Evolutionary conservation across 2,797 vertebrate genomes (phyloP).

Genomic region (Sebastes jordani): DNA sequence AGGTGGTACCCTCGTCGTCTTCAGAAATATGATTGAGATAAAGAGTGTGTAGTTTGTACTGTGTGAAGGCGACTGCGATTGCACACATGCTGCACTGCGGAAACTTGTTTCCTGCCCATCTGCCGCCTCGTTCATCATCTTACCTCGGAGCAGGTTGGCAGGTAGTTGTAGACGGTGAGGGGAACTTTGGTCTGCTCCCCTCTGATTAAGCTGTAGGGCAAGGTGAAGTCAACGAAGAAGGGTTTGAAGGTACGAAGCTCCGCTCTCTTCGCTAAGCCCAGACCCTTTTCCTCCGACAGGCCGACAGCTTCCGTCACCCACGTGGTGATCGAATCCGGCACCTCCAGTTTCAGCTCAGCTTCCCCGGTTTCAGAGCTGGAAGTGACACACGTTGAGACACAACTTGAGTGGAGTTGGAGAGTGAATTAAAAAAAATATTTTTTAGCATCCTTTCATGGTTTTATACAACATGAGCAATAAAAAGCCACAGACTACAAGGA

Average conservation of each 20-base stretch:
- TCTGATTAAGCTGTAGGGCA: constrained; percentile 88
- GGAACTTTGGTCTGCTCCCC: constrained; percentile 94
- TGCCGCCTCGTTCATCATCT: constrained; percentile 15
- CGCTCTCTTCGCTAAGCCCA: constrained; percentile 83
- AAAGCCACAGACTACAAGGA: constrained; percentile 25
- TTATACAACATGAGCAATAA: constrained; percentile 28
- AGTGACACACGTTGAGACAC: constrained; percentile 20
- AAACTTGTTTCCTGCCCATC: neutral
- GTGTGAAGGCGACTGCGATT: neutral
- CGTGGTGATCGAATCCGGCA: constrained; percentile 92
- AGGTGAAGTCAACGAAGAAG: constrained; percentile 92
- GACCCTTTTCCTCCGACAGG: constrained; percentile 84
- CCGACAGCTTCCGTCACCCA: constrained; percentile 91
- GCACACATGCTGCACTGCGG: neutral
- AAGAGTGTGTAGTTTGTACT: neutral
- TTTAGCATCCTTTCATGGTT: constrained; percentile 11
- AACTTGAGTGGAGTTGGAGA: constrained; percentile 5
- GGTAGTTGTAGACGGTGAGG: constrained; percentile 91
- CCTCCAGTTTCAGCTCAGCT: constrained; percentile 84
- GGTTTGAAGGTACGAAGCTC: constrained; percentile 90
- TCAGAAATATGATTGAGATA: neutral
- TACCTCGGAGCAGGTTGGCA: constrained; percentile 88
- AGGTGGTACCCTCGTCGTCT: neutral
- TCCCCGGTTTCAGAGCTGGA: constrained; percentile 82
- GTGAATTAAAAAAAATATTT: neutral